Evolutionary conservation across 2,797 vertebrate genomes (phyloP).

Genomic region (Gymnopithys bicolor): DNA sequence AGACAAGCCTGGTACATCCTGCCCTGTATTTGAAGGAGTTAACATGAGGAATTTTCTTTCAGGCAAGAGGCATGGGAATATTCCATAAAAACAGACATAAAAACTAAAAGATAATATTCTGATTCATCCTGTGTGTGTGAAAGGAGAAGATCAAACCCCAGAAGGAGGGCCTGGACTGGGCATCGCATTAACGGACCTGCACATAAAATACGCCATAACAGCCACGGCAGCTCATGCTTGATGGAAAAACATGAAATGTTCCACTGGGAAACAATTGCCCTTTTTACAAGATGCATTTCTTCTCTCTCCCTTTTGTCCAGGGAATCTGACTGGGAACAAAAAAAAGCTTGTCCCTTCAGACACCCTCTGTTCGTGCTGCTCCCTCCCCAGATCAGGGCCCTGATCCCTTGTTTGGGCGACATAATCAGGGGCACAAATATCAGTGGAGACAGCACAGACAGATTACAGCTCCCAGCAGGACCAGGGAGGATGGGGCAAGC

Average conservation of each 20-base stretch:
- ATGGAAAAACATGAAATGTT: conserved; percentile 42
- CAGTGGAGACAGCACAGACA: conserved; percentile 47
- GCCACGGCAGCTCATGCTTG: conserved; percentile 25
- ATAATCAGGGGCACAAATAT: conserved; percentile 62
- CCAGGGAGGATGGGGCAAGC: conserved; percentile 22
- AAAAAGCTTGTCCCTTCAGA: conserved; percentile 32
- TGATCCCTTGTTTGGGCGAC: conserved; percentile 55
- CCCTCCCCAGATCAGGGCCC: conserved; percentile 13
- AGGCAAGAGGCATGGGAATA: neutral
- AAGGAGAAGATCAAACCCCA: neutral
- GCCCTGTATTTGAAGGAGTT: neutral
- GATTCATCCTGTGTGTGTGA: neutral
- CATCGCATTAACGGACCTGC: neutral
- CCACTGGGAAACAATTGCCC: conserved; percentile 36
- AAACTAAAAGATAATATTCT: neutral
- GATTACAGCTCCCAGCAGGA: conserved; percentile 55
- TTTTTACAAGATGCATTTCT: conserved; percentile 26
- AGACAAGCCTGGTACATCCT: neutral
- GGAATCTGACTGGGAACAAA: conserved; percentile 41
- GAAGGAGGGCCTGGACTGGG: neutral
- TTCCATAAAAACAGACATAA: neutral
- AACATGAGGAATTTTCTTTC: neutral
- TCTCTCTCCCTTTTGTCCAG: conserved; percentile 43
- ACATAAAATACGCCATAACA: conserved; percentile 36
- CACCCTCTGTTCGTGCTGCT: conserved; percentile 4